These are phyloP conservation scores for Cephus spinipes DNA, from an alignment of 2,888 invertebrate species.

Conservation along the genomic window DNA sequence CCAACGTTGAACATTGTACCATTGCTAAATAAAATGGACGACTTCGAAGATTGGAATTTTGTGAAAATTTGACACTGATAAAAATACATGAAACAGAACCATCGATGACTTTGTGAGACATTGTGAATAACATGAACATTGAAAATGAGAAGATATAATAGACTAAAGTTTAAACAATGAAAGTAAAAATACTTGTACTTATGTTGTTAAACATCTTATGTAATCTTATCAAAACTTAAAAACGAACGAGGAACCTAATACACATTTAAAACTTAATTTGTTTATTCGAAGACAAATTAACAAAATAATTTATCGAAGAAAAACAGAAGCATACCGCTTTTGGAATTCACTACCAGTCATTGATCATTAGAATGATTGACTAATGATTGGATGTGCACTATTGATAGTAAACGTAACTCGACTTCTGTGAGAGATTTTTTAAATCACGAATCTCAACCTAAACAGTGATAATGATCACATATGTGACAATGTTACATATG, in stretches of 20 bases:
- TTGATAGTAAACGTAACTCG: not conserved
- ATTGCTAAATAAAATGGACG: not conserved
- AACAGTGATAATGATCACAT: not conserved
- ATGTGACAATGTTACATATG: not conserved
- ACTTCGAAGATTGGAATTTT: not conserved
- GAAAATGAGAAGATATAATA: not conserved
- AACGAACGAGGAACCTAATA: not conserved
- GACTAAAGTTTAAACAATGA: not conserved
- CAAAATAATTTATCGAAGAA: not conserved
- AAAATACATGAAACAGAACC: not conserved
- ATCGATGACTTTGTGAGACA: not conserved
- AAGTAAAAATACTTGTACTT: not conserved
- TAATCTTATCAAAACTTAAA: not conserved
- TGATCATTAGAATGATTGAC: not conserved
- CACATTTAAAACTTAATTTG: not conserved
- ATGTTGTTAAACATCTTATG: not conserved
- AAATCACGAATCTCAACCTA: not conserved
- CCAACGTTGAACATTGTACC: not conserved
- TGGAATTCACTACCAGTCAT: not conserved
- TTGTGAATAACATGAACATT: not conserved
- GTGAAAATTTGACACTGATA: not conserved
- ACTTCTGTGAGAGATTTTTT: not conserved
- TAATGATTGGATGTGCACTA: not conserved
- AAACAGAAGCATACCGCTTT: too few species aligned
- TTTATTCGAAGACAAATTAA: not conserved